Base-by-base conservation (phyloP, 2,888 invertebrate genomes). In the Psylliodes chrysocephalus region DNA sequence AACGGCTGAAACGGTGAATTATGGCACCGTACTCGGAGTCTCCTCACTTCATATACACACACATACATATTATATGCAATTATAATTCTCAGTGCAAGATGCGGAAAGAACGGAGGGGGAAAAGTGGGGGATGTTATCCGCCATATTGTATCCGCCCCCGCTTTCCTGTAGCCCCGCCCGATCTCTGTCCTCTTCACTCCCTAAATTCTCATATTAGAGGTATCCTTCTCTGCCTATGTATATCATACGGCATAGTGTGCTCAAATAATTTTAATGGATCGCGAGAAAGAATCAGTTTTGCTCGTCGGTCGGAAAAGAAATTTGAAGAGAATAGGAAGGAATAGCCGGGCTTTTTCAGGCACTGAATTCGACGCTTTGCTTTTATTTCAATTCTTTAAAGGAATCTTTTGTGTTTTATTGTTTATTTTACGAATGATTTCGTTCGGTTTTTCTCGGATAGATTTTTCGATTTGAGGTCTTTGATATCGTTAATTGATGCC, bases 61-160 rank as follows among this genome's bases (percentile, higher is more conserved):
- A 77, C 78, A 77, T 78, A 79, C 79, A 80, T 80, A 82, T 81
- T 79, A 81, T 80, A 81, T 81, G 81, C 80, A 82, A 81, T 82
- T 81, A 81, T 81, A 81, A 81, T 81, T 81, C 81, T 77, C 77
- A 75, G 79, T 80, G 81, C 79, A 80, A 78, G 80, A 79, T 79
- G 79, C 77, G 68, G 71, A 73, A 73, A 73, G 75, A 74, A 71
- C 73, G 76, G 77, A 76, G 79, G 79, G 76, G 71, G 76, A 72
- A 72, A 70, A 75, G 78, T 75, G 79, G 78, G 79, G 78, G 77
- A 78, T 75, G 77, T 69, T 77, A 77, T 79, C 81, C 81, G 81
- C 82, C 82, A 82, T 82, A 82, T 82, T 82, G 82, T 82, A 80
- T 74, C 81, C 81, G 81, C 82, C 82, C 81, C 81, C 81, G 79